Base-by-base conservation (phyloP, 2,113 vertebrate species). In the Macquaria australasica region DNA sequence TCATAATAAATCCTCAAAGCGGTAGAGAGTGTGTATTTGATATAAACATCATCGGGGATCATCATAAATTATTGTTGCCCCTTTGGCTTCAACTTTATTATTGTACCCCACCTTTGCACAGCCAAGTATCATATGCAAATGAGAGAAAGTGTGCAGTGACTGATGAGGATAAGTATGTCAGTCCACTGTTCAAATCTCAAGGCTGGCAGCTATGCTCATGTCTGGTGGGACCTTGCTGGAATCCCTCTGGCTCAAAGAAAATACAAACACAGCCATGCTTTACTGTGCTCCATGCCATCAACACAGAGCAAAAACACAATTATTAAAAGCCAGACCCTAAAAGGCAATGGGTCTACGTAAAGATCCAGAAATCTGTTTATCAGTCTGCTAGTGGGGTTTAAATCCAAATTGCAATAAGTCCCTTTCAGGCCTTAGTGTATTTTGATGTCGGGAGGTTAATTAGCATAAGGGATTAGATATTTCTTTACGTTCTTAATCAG, bases 1-100 rank as follows among this genome's bases (percentile, higher is more conserved):
- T 79, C 68, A 75, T 77, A 79, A 91, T 89, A 90, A 88, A 92
- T 91, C 87, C 68, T 84, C 59, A 86, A 88, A 86, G 80, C 79
- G 23, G 53, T 37, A 83, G 58, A 78, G 60, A 51, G 77, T 87
- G 76, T 87, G 78, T 78, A 81, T 90, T 87, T 71, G 55, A 89
- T 89, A 86, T 86, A 87, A 89, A 91, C 60, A 78, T 83, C 82
- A 83, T 78, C 48, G 25, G 73, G 77, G 90, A 85, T 89, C 78
- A 87, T 91, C 79, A 87, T 89, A 90, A 91, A 88, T 91, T 84
- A 87, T 81, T 83, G 45, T 87, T 79, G 66, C 63, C 59, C 79
- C 66, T 77, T 84, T 79, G 84, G 66, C 69, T 86, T 59, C 69
- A 77, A 41, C 45, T 79, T 83, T 71, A 88, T 81, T 89, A 72